A percentile compares a stretch with the other conserved stretches of the same genome.
Conservation (phyloP, 2,797 vertebrate genomes). For the Fistularia commersonii region DNA sequence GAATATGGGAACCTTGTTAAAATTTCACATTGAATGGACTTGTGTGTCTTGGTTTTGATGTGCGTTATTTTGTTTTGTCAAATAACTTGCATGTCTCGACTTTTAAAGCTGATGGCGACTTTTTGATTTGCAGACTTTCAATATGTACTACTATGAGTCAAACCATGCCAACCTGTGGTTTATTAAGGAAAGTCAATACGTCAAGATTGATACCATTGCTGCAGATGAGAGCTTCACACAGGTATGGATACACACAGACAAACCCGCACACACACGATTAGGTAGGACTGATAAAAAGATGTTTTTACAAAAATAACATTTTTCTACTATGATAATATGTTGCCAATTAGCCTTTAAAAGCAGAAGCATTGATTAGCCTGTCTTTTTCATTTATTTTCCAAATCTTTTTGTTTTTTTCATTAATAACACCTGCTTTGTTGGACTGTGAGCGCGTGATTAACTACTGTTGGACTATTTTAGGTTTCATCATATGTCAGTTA, state of each 20-base stretch:
- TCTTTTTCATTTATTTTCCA: too few relatives aligned
- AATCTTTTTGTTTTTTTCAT: too few relatives aligned
- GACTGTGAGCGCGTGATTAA: too few relatives aligned
- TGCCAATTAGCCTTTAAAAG: too few relatives aligned
- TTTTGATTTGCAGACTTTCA: constrained; percentile 76
- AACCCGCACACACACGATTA: neutral
- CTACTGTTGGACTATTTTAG: too few relatives aligned
- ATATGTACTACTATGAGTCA: constrained; percentile 85
- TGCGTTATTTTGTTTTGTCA: constrained; percentile 7
- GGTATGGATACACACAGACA: constrained; percentile 32
- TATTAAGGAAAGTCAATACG: constrained; percentile 82
- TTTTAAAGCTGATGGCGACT: too few relatives aligned
- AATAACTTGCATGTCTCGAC: too few relatives aligned
- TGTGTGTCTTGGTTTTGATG: constrained; percentile 3
- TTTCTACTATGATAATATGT: too few relatives aligned
- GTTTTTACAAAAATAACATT: neutral
- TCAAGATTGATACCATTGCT: constrained; percentile 84
- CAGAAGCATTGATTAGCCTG: too few relatives aligned
- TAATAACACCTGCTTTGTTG: too few relatives aligned
- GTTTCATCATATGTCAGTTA: too few relatives aligned
- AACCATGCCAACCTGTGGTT: constrained; percentile 81
- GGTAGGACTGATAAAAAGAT: neutral
- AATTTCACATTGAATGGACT: constrained; percentile 24
- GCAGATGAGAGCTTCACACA: constrained; percentile 86
- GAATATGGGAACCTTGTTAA: constrained; percentile 24